Base-by-base conservation (phyloP, 1,140 invertebrate genomes). In the Drosophila neocordata region DNA sequence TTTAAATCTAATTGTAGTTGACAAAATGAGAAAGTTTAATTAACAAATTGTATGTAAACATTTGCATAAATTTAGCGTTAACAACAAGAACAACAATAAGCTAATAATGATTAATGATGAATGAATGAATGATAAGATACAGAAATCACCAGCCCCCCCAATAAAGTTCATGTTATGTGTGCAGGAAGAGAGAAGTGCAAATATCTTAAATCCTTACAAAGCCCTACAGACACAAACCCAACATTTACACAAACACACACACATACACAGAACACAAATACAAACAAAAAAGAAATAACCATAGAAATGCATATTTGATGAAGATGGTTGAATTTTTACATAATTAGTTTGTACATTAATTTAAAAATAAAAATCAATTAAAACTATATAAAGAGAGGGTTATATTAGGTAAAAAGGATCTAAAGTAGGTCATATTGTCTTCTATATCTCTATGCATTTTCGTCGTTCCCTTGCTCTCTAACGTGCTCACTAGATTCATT, bases 311-410 rank as follows among this genome's bases (percentile, higher is more conserved):
- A 83, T 87, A 85, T 85, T 72, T 85, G 79, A 84, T 79, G 80
- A 73, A 69, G 65, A 82, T 85, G 83, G 88, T 87, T 87, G 78
- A 85, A 87, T 88, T 87, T 87, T 87, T 87, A 87, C 82, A 88
- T 82, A 87, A 87, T 87, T 87, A 87, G 82, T 87, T 87, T 87
- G 82, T 87, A 87, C 83, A 87, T 79, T 87, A 88, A 87, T 87
- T 87, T 87, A 87, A 87, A 87, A 87, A 87, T 87, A 87, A 87
- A 87, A 87, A 87, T 87, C 82, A 88, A 87, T 88, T 87, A 82
- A 84, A 83, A 76, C 66, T 76, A 76, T 53, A 57, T 56, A 75
- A 53, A 78, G 68, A 38, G 65, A 69, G 1, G 4, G 1, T 24
- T 31, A 31, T 31, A 74, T 67, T 59, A 38, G 18, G 13, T 34